Evolutionary conservation across 2,113 vertebrate species (phyloP), one percentile per base, ranked within the genome.

Genomic region (Osmerus eperlanus): DNA sequence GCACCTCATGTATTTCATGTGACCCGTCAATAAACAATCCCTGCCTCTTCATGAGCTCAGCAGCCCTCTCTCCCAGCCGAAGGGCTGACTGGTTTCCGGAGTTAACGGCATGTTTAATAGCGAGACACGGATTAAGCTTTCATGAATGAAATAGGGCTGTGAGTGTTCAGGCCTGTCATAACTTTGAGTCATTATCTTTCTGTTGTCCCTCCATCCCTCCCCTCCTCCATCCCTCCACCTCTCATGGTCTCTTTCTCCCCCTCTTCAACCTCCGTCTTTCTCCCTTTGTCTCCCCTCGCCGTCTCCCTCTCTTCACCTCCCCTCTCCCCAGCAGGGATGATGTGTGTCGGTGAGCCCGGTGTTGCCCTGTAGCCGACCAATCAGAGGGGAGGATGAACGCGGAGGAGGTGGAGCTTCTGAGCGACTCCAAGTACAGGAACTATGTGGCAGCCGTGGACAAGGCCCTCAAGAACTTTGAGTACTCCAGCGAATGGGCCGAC

Each of bases 401-500:
- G 79, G 97, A 99, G 89, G 97, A 99, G 92, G 82, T 98, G 93
- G 97, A 99, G 89, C 91, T 99, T 83, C 81, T 98, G 85, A 89
- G 93, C 92, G 97, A 99, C 93, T 97, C 97, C 73, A 99, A 99
- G 75, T 99, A 99, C 86, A 95, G 97, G 85, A 99, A 98, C 91
- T 99, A 99, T 91, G 95, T 96, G 84, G 96, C 96, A 32, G 97
- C 97, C 32, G 93, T 99, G 82, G 97, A 99, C 92, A 99, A 99
- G 91, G 97, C 97, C 23, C 91, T 99, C 67, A 99, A 99, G 88
- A 99, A 94, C 90, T 99, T 99, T 79, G 97, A 99, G 87, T 99
- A 99, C 87, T 99, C 97, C 81, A 99, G 97, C 75, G 97, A 99
- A 89, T 99, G 97, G 97, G 97, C 97, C 19, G 97, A 99, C 87